Evolutionary conservation across 2,888 invertebrate species (phyloP).

Genomic region (Hirtodrosophila confusa): DNA sequence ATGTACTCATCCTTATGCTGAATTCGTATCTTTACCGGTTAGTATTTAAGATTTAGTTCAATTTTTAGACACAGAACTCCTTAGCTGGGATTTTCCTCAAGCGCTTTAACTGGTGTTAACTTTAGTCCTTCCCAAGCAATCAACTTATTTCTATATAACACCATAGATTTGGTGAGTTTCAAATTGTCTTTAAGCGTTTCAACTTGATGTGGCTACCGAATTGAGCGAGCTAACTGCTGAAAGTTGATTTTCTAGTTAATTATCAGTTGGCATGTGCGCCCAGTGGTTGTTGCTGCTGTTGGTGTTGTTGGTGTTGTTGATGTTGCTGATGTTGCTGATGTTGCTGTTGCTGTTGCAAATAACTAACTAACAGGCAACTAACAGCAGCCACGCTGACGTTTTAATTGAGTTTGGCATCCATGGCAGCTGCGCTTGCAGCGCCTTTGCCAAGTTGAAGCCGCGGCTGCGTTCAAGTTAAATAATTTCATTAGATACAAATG

Average conservation of each 20-base stretch:
- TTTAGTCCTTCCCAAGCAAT: too few relatives aligned
- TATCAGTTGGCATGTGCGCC: constrained; percentile 76
- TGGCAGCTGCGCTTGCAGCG: constrained; percentile 62
- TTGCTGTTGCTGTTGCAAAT: constrained; percentile 47
- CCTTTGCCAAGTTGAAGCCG: constrained; percentile 30
- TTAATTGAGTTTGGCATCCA: constrained; percentile 74
- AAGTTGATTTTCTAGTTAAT: constrained; percentile 76
- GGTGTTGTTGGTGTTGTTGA: background rate
- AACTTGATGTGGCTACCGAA: constrained; percentile 33
- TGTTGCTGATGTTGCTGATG: constrained; percentile 33
- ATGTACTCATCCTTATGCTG: too few relatives aligned
- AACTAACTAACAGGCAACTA: constrained; percentile 53
- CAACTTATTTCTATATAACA: too few relatives aligned
- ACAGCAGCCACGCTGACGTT: constrained; percentile 62
- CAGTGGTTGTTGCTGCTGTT: constrained; percentile 38
- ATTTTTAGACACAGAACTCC: too few relatives aligned
- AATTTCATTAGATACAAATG: constrained; percentile 74
- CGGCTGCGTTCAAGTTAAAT: constrained; percentile 66
- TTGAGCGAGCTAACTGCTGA: constrained; percentile 44
- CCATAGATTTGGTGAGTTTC: constrained; percentile 8
- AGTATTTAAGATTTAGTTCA: too few relatives aligned
- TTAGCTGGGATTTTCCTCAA: too few relatives aligned
- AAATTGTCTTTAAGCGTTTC: constrained; percentile 26
- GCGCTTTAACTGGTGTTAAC: too few relatives aligned
- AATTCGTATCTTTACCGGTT: too few relatives aligned